Evolutionary conservation across 1,140 invertebrate species (phyloP), one percentile per base, ranked within the genome.

Genomic region (Meteorus sp.): DNA sequence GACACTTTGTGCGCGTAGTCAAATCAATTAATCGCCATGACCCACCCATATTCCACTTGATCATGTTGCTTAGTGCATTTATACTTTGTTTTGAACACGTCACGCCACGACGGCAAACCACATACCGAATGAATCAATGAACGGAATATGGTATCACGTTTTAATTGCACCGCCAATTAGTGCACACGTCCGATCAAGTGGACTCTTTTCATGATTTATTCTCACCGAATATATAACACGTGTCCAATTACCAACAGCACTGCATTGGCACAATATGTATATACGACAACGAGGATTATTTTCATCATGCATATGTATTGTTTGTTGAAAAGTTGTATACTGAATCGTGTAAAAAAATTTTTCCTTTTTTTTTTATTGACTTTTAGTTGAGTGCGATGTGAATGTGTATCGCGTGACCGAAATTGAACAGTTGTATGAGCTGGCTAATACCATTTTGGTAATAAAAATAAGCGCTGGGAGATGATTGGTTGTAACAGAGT

Each of bases 131-230:
- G 57, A 54, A 41, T 60, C 20, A 44, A 56, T 62, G 41, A 66
- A 47, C 60, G 56, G 62, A 61, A 66, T n/a, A n/a, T n/a, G n/a
- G n/a, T n/a, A n/a, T 61, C 52, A 52, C 66, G 62, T 73, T 75
- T 76, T 79, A 77, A 79, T 77, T 77, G 76, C 73, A 63, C 60
- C 65, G 63, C 75, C 75, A 79, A 79, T 79, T 76, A 76, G 68
- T 65, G 67, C 71, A 72, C 67, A 67, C 67, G 71, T 59, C 61
- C 65, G 70, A 75, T 76, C 72, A 70, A 76, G 66, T 56, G 61
- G 56, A 72, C 69, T 72, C 60, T 47, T 65, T 54, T 55, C 44
- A 44, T 66, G 55, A 60, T 54, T 54, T 61, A 66, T 52, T 53
- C 47, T 54, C 56, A 41, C n/a, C 29, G 50, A 19, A 48, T 60